These are phyloP conservation scores for Remorina albescens DNA, from an alignment of 2,797 vertebrate genomes.

Conservation along the genomic window DNA sequence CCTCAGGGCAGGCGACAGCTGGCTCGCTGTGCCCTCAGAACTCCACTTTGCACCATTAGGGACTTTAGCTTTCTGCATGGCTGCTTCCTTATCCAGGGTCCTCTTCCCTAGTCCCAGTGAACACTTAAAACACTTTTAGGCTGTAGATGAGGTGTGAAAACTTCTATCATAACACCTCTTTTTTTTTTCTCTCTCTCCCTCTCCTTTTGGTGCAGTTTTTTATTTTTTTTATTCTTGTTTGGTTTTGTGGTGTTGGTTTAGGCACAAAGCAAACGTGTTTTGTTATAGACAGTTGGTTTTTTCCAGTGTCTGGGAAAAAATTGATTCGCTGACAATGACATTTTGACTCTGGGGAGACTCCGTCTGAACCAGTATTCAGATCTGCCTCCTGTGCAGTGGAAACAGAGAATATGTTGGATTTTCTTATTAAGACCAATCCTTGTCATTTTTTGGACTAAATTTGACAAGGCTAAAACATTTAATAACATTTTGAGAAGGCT, in stretches of 20 bases:
- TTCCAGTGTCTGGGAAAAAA: neutral
- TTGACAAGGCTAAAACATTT: neutral
- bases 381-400: neutral
- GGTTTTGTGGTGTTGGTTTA: neutral
- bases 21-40: conserved; percentile 40
- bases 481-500: too few relatives aligned
- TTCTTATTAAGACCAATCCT: neutral
- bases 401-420: too few relatives aligned
- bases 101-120: conserved; percentile 42
- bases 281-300: neutral
- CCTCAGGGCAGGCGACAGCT: conserved; percentile 51
- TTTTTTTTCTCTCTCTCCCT: too few relatives aligned
- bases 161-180: conserved; percentile 13
- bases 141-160: conserved; percentile 50
- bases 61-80: conserved; percentile 41
- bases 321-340: neutral
- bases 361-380: neutral
- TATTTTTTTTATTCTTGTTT: neutral
- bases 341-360: neutral
- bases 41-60: conserved; percentile 41
- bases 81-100: conserved; percentile 27
- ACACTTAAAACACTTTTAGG: conserved; percentile 22
- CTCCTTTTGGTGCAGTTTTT: too few relatives aligned
- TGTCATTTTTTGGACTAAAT: neutral
- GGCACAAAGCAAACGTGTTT: neutral